A percentile compares a stretch with the other conserved stretches of the same genome.
phyloP scores from a whole-genome alignment of 2,113 vertebrate species.

The Rynchops niger region DNA sequence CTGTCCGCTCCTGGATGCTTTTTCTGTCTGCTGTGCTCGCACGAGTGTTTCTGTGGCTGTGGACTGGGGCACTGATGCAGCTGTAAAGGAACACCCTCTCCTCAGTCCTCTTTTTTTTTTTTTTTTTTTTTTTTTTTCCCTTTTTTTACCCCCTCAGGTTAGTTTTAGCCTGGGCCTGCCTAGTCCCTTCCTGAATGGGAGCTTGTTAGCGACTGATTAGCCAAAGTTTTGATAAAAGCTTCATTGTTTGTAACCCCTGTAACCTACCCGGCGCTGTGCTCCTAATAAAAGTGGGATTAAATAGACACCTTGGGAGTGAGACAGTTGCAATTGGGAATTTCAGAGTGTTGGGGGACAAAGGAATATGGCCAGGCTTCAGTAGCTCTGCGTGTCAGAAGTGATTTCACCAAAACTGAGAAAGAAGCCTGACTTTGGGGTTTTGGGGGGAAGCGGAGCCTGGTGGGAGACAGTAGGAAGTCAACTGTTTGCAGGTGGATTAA shows the following conservation, averaged over 20 bases:
- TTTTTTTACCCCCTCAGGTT: neutral
- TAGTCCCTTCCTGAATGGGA: neutral
- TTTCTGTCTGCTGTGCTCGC: neutral
- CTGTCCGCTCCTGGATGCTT: neutral
- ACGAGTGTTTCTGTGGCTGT: neutral
- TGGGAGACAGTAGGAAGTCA: slow-evolving; percentile 27
- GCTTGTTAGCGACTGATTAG: neutral
- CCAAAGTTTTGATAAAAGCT: slow-evolving; percentile 18
- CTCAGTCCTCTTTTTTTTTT: neutral
- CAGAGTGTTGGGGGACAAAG: neutral
- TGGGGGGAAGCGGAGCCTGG: neutral
- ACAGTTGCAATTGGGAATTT: neutral
- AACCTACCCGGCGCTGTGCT: neutral
- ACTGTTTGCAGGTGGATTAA: slow-evolving; percentile 22
- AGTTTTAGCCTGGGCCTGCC: neutral
- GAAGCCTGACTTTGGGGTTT: neutral
- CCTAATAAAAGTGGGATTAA: slow-evolving; percentile 19
- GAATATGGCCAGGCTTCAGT: neutral
- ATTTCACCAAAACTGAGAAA: neutral
- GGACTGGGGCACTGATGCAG: neutral
- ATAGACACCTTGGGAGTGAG: slow-evolving; percentile 13
- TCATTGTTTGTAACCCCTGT: slow-evolving; percentile 19
- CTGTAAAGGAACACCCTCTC: neutral
- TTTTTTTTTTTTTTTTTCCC: fast-evolving
- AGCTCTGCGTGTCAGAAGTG: neutral